Evolutionary conservation across 2,113 vertebrate genomes (phyloP).

Genomic region (Polyodon spathula): DNA sequence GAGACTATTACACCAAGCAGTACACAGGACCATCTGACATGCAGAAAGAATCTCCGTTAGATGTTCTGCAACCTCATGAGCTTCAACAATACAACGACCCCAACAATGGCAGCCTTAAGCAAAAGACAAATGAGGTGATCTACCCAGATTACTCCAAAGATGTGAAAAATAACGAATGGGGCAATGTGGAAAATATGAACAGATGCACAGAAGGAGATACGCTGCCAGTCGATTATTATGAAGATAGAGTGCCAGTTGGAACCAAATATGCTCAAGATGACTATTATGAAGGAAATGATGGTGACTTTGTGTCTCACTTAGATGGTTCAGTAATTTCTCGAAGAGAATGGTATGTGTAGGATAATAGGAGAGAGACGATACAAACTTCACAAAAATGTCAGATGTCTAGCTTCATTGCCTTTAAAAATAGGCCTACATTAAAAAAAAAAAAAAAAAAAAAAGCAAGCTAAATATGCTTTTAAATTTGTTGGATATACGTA

Average conservation of each 20-base stretch:
- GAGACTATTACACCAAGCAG: constrained; percentile 97
- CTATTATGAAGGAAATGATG: constrained; percentile 78
- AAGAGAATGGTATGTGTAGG: constrained; percentile 95
- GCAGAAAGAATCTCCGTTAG: constrained; percentile 93
- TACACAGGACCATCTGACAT: constrained; percentile 92
- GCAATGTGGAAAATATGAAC: constrained; percentile 68
- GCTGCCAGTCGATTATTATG: constrained; percentile 73
- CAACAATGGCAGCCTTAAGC: constrained; percentile 82
- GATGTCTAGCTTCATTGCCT: no score
- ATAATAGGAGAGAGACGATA: constrained; percentile 23
- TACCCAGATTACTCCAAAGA: constrained; percentile 82
- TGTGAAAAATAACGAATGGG: constrained; percentile 80
- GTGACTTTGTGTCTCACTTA: constrained; percentile 92
- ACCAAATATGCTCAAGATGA: constrained; percentile 79
- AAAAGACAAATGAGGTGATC: constrained; percentile 78
- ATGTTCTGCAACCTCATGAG: constrained; percentile 87
- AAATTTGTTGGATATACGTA: neutral
- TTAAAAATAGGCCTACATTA: no score
- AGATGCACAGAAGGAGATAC: constrained; percentile 65
- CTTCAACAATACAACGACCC: constrained; percentile 81
- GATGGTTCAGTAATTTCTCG: constrained; percentile 95
- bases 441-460: no score
- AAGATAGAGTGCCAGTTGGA: constrained; percentile 65
- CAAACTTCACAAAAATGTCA: constrained; percentile 17
- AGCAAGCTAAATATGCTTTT: no score